Evolutionary conservation across 2,113 vertebrate species (phyloP).

Genomic region (Pelobates fuscus): DNA sequence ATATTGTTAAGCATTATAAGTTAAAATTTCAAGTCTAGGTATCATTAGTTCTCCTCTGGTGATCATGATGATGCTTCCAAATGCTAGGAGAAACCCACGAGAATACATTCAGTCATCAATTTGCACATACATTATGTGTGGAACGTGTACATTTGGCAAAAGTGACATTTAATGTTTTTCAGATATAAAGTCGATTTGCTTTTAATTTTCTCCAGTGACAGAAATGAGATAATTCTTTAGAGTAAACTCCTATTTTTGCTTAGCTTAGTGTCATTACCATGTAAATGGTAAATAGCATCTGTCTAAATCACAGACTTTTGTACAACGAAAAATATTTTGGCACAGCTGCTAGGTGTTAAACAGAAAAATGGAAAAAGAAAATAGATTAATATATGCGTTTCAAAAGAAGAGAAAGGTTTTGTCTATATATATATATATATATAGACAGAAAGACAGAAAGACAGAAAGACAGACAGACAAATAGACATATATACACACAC

Average conservation of each 20-base stretch:
- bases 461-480: too few species aligned
- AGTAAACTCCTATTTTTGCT: conserved; percentile 50
- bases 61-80: conserved; percentile 50
- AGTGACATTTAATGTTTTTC: conserved; percentile 51
- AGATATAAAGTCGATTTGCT: conserved; percentile 48
- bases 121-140: conserved; percentile 47
- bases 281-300: conserved; percentile 51
- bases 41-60: conserved; percentile 46
- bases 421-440: too few species aligned
- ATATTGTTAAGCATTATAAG: conserved; percentile 39
- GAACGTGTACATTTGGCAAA: conserved; percentile 51
- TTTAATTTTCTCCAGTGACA: conserved; percentile 46
- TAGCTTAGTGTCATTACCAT: conserved; percentile 49
- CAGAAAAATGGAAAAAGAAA: conserved; percentile 9
- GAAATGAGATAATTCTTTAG: conserved; percentile 51
- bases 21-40: conserved; percentile 44
- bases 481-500: too few species aligned
- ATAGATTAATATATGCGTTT: background rate
- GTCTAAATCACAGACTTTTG: conserved; percentile 48
- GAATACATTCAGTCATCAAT: conserved; percentile 41
- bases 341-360: conserved; percentile 36
- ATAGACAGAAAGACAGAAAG: too few species aligned
- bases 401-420: background rate
- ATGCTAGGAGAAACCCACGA: conserved; percentile 44
- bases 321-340: conserved; percentile 46